Conservation (phyloP, 2,113 vertebrate species). For the Lipophrys pholis region DNA sequence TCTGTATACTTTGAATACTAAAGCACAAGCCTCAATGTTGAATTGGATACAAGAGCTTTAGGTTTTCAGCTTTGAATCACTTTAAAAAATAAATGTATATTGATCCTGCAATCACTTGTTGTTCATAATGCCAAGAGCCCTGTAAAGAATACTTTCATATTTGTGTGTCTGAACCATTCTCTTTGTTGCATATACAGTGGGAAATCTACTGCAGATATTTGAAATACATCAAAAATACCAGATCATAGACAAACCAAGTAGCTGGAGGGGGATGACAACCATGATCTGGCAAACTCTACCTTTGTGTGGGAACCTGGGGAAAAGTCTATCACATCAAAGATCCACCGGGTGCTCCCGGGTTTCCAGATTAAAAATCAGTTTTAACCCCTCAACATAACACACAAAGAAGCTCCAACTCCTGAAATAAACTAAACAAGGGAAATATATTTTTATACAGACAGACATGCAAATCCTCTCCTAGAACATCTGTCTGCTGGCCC, state of each 20-base stretch:
- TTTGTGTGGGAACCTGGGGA: constrained; percentile 58
- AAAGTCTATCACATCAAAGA: constrained; percentile 68
- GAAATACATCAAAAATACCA: constrained; percentile 64
- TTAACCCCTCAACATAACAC: constrained; percentile 29
- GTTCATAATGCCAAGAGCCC: constrained; percentile 27
- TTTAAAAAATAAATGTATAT: neutral
- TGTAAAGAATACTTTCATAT: no score
- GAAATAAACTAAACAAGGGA: constrained; percentile 63
- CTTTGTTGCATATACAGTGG: constrained; percentile 60
- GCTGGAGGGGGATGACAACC: constrained; percentile 66
- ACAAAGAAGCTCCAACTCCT: constrained; percentile 1
- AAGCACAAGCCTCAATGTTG: neutral
- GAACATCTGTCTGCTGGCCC: constrained; percentile 77
- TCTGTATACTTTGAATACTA: neutral
- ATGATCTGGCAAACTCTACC: constrained; percentile 64
- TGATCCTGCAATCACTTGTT: constrained; percentile 3
- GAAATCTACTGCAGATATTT: constrained; percentile 69
- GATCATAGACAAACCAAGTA: constrained; percentile 73
- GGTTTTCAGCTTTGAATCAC: constrained; percentile 25
- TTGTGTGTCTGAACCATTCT: neutral
- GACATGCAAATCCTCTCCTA: constrained; percentile 63
- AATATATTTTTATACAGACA: constrained; percentile 64
- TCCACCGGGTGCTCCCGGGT: constrained; percentile 51
- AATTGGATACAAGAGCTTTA: constrained; percentile 13
- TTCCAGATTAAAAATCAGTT: constrained; percentile 59